These are phyloP conservation scores for Orius insidiosus DNA, from an alignment of 1,140 invertebrate genomes.

Conservation along the genomic window DNA sequence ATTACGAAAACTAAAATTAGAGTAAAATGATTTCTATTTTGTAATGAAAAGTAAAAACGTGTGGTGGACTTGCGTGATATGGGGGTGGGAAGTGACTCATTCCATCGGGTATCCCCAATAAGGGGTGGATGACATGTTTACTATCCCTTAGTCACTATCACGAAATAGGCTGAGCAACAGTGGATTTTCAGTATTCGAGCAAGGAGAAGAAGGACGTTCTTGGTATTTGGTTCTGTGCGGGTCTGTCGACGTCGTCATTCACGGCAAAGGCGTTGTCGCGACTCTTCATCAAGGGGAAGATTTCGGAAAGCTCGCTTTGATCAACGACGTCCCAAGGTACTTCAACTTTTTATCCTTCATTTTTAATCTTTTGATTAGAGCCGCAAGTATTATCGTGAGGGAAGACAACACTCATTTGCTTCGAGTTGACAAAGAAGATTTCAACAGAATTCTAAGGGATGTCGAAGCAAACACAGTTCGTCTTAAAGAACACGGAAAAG, in stretches of 20 bases:
- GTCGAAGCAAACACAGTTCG: slow-evolving; percentile 78
- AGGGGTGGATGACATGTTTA: too few species aligned
- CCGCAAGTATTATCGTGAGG: slow-evolving; percentile 64
- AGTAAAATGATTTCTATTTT: too few species aligned
- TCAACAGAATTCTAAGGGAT: slow-evolving; percentile 67
- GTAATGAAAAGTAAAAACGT: background rate
- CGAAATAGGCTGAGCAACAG: too few species aligned
- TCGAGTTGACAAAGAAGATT: slow-evolving; percentile 74
- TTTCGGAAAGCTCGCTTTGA: slow-evolving; percentile 73
- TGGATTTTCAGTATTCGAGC: slow-evolving; percentile 72
- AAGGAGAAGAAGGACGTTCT: slow-evolving; percentile 74
- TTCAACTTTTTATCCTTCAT: background rate
- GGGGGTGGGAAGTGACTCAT: too few species aligned
- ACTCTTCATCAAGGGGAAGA: slow-evolving; percentile 73
- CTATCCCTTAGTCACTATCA: too few species aligned
- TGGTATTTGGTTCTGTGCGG: slow-evolving; percentile 79
- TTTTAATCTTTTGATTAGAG: slow-evolving; percentile 33
- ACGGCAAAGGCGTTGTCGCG: slow-evolving; percentile 71
- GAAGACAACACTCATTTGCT: slow-evolving; percentile 76
- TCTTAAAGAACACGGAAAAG: slow-evolving; percentile 71
- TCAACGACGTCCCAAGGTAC: slow-evolving; percentile 74
- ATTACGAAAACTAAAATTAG: too few species aligned
- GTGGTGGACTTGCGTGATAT: too few species aligned
- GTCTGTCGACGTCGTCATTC: slow-evolving; percentile 71
- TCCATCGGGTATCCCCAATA: too few species aligned